phyloP scores from a whole-genome alignment of 2,797 vertebrate species.

The Crenichthys baileyi region DNA sequence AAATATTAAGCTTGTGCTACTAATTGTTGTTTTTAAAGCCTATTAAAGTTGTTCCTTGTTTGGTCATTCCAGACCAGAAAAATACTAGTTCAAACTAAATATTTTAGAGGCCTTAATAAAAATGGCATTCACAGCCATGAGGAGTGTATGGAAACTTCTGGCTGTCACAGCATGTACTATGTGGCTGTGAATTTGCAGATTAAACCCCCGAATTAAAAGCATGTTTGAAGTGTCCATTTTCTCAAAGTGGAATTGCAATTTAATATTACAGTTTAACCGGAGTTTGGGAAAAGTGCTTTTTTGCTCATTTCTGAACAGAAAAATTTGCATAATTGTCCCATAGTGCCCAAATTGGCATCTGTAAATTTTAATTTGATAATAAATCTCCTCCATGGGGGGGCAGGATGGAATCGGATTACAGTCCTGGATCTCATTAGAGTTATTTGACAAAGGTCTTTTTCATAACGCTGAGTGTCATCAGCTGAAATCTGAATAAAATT shows the following conservation, averaged over 20 bases:
- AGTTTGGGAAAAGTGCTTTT: constrained; percentile 65
- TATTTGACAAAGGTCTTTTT: constrained; percentile 82
- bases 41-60: not conserved
- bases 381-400: constrained; percentile 74
- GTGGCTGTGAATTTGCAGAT: constrained; percentile 34
- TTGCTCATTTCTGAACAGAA: constrained; percentile 63
- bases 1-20: not conserved
- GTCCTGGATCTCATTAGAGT: constrained; percentile 78
- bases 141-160: not conserved
- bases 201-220: constrained; percentile 49
- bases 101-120: not conserved
- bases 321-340: constrained; percentile 80
- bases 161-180: not conserved
- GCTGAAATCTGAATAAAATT: constrained; percentile 74
- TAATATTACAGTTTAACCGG: constrained; percentile 63
- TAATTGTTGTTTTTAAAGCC: not conserved
- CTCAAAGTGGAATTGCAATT: constrained; percentile 70
- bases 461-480: constrained; percentile 76
- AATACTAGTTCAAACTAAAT: not conserved
- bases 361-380: constrained; percentile 84
- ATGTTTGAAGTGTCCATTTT: constrained; percentile 50
- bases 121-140: not conserved
- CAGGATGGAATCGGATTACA: constrained; percentile 76
- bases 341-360: constrained; percentile 81
- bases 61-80: not conserved